Evolutionary conservation across 2,113 vertebrate species (phyloP), one percentile per base, ranked within the genome.

Genomic region (Speoplatyrhinus poulsoni): DNA sequence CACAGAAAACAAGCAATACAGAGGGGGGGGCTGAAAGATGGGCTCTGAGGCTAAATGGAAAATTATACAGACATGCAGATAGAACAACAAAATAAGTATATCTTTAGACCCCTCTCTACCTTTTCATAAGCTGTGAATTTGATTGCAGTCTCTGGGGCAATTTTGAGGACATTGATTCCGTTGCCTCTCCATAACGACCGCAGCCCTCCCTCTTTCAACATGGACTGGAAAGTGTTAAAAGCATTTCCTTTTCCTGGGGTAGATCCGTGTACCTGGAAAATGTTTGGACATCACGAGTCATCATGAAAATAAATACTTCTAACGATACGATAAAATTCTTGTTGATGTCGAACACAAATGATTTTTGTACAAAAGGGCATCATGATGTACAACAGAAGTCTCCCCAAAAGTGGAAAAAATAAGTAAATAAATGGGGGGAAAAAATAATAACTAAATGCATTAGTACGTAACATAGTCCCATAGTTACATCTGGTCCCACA

Each of bases 81-180:
- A 13, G 11, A 8, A 26, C 13, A 9, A 46, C 46, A 17, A 10
- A 12, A 4, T 5, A 49, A 17, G 46, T 9, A 26, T 2, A 46
- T 46, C 33, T n/a, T 9, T 9, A 6, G 7, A 15, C 4, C 36
- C 36, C 36, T 65, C 13, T 6, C 53, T 41, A 94, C 95, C 93
- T 95, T 89, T 71, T 95, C 95, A 11, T 94, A 96, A 26, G 93
- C 92, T 2, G 93, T 89, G 88, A 96, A 96, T 88, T 96, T 96
- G 88, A 96, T 94, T 32, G 94, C 94, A 0, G 94, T 95, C 69
- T 96, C 95, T 0, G 95, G 95, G 4, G 95, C 95, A 0, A 96
- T 95, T 87, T 96, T 96, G 54, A 96, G 86, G 1, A 96, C 93
- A 1, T 96, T 96, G 36, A 96, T 91, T 0, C 94, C 94, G 0